phyloP scores from a whole-genome alignment of 2,113 vertebrate genomes.

The Suncus etruscus region DNA sequence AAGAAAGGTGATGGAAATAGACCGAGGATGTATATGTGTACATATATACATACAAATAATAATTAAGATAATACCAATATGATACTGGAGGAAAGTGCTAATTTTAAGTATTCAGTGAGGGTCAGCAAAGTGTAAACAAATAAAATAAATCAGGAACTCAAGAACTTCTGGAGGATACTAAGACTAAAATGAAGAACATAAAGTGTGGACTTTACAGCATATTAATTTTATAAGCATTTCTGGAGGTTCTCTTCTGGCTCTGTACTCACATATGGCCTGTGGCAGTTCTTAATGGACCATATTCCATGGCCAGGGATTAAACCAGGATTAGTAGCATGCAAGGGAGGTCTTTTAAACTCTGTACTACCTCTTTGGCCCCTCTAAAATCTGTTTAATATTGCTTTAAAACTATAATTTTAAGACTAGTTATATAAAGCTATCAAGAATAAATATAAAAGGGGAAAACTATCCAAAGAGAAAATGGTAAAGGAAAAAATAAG shows the following conservation, averaged over 20 bases:
- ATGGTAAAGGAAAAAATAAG: background rate
- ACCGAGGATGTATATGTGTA: too few species aligned
- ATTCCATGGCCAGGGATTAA: too few species aligned
- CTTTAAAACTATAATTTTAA: background rate
- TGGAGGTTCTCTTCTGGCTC: too few species aligned
- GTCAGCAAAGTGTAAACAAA: too few species aligned
- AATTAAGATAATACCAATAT: background rate
- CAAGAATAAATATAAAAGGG: background rate
- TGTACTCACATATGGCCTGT: too few species aligned
- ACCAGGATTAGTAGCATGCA: too few species aligned
- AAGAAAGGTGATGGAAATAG: too few species aligned
- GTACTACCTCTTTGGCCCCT: too few species aligned
- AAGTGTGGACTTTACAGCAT: background rate
- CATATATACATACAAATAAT: background rate
- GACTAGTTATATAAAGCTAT: background rate
- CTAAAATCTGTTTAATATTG: too few species aligned
- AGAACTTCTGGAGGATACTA: constrained; percentile 6
- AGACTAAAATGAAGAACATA: constrained; percentile 31
- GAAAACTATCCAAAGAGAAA: constrained; percentile 1
- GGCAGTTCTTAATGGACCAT: too few species aligned
- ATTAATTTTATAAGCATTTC: background rate
- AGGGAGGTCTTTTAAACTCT: too few species aligned
- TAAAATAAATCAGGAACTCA: constrained; percentile 28
- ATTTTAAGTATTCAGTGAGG: constrained; percentile 2
- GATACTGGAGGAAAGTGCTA: background rate